A percentile compares a stretch with the other conserved stretches of the same genome.
phyloP scores from a whole-genome alignment of 2,888 invertebrate genomes.

The Argyra leucocephala region DNA sequence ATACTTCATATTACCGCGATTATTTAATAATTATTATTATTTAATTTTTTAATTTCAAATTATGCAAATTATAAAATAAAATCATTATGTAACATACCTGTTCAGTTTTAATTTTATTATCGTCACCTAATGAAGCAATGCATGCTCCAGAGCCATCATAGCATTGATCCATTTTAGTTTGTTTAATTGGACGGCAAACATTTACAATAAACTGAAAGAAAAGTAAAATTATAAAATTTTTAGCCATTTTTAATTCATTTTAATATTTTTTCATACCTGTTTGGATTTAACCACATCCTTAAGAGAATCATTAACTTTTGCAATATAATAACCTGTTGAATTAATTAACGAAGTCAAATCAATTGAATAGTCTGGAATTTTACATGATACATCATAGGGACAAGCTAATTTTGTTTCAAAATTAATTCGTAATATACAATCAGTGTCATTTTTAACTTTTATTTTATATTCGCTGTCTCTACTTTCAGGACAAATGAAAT shows the following conservation, averaged over 20 bases:
- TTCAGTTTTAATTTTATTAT: constrained; percentile 34
- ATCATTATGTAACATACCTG: constrained; percentile 30
- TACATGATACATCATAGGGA: constrained; percentile 38
- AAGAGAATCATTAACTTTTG: constrained; percentile 32
- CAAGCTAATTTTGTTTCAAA: constrained; percentile 41
- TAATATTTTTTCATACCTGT: constrained; percentile 37
- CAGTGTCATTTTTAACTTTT: constrained; percentile 24
- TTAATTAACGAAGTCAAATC: constrained; percentile 42
- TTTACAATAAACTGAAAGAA: constrained; percentile 38
- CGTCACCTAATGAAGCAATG: constrained; percentile 30
- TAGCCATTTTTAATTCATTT: not conserved
- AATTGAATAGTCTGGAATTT: constrained; percentile 31
- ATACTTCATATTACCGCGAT: too few relatives aligned
- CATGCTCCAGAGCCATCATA: constrained; percentile 40
- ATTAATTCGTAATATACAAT: constrained; percentile 42
- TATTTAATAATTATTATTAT: too few relatives aligned
- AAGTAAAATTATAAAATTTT: constrained; percentile 14
- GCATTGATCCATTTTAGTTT: constrained; percentile 40
- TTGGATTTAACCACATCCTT: constrained; percentile 33
- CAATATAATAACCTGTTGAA: constrained; percentile 39
- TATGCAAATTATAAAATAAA: too few relatives aligned
- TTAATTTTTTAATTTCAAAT: too few relatives aligned
- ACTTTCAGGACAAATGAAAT: constrained; percentile 38
- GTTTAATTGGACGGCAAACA: constrained; percentile 42
- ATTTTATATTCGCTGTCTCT: constrained; percentile 19